Evolutionary conservation across 2,113 vertebrate species (phyloP).

Genomic region (Syngnathoides biaculeatus): DNA sequence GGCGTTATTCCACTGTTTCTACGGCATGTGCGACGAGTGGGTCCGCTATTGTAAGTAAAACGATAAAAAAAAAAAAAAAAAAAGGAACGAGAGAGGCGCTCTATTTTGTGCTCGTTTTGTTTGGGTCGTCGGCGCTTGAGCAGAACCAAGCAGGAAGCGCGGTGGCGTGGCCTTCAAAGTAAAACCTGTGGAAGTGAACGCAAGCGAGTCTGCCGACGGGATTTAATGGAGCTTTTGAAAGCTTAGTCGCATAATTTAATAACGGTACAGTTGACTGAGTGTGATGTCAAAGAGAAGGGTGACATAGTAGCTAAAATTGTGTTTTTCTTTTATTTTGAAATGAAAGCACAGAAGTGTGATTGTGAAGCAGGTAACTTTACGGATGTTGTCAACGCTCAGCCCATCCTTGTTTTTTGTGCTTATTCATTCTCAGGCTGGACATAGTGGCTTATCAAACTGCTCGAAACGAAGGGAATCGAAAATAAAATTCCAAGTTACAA

Average conservation of each 20-base stretch:
- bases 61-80: neutral
- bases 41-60: conserved; percentile 68
- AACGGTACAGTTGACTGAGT: too few species aligned
- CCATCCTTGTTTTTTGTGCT: conserved; percentile 53
- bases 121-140: conserved; percentile 15
- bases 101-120: conserved; percentile 20
- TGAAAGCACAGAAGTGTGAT: neutral
- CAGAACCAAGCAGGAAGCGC: neutral
- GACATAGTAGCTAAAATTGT: neutral
- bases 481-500: neutral
- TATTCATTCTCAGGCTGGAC: conserved; percentile 50
- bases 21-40: conserved; percentile 65
- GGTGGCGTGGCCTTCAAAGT: conserved; percentile 18
- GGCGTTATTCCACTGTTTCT: conserved; percentile 45
- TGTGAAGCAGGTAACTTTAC: neutral
- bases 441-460: conserved; percentile 1
- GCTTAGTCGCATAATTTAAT: too few species aligned
- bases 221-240: neutral
- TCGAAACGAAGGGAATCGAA: neutral
- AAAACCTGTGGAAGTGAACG: conserved; percentile 9
- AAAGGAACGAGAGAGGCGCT: neutral
- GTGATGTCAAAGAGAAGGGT: neutral
- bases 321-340: conserved; percentile 27
- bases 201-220: neutral
- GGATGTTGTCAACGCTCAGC: neutral